Conservation (phyloP, 2,113 vertebrate species). For the Dicrurus megarhynchus region DNA sequence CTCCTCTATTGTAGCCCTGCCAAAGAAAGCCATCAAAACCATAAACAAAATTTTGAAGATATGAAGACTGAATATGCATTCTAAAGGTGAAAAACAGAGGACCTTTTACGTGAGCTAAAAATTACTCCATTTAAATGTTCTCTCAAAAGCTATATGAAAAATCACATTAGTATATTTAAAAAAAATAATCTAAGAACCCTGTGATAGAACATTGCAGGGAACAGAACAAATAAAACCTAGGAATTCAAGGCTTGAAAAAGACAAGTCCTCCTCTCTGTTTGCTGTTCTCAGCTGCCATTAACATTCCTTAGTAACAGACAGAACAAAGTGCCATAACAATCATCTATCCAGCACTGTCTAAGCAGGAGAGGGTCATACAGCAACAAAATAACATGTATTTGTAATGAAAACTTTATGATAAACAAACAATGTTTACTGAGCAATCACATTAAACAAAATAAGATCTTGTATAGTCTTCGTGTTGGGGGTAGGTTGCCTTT, state of each 20-base stretch:
- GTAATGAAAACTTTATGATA: neutral
- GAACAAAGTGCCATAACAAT: neutral
- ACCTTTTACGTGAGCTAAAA: neutral
- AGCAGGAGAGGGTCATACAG: neutral
- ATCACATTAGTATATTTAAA: neutral
- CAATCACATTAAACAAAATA: neutral
- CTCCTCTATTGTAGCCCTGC: conserved; percentile 93
- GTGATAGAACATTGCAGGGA: neutral
- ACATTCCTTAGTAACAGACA: neutral
- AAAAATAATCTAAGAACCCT: neutral
- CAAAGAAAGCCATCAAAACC: conserved; percentile 15
- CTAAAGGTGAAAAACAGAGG: neutral
- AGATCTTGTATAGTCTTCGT: neutral
- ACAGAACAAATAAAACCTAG: neutral
- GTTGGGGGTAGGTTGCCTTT: accelerated
- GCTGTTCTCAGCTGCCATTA: neutral
- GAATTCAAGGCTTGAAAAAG: neutral
- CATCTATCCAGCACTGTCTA: neutral
- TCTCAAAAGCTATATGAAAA: neutral
- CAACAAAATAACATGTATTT: neutral
- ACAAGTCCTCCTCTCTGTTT: neutral
- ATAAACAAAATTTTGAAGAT: neutral
- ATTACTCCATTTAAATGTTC: neutral
- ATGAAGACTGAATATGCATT: neutral
- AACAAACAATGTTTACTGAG: neutral